Conservation (phyloP, 2,113 vertebrate genomes). For the Pygoscelis antarcticus region DNA sequence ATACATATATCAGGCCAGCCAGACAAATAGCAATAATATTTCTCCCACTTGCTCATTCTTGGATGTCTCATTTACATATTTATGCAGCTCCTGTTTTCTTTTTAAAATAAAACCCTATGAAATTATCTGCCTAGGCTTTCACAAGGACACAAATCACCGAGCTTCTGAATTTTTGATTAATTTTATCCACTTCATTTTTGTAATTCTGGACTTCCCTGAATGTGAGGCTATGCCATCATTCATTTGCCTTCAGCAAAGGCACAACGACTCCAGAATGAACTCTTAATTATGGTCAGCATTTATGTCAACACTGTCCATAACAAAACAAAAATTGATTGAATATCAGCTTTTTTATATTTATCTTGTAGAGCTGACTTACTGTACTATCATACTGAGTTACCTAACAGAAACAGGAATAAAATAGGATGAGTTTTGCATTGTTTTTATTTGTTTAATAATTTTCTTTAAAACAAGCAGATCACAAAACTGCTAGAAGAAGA, state of each 20-base stretch:
- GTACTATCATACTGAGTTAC: not conserved
- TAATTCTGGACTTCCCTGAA: not conserved
- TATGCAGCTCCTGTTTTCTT: not conserved
- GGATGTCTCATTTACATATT: slow-evolving; percentile 48
- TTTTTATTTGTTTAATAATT: not conserved
- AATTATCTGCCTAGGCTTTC: not conserved
- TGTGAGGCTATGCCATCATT: not conserved
- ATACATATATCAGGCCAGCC: not conserved
- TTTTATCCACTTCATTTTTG: not conserved
- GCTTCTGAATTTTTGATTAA: slow-evolving; percentile 1
- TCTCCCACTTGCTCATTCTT: slow-evolving; percentile 5
- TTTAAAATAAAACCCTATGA: not conserved
- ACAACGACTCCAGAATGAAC: not conserved
- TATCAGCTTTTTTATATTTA: not conserved
- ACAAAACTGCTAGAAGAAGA: not conserved
- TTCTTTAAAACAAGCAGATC: not conserved
- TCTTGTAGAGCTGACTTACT: not conserved
- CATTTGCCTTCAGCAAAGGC: not conserved
- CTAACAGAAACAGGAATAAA: not conserved
- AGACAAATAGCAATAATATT: slow-evolving; percentile 44
- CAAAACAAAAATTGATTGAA: not conserved
- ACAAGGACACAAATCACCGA: not conserved
- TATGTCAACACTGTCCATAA: not conserved
- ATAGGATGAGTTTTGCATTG: not conserved
- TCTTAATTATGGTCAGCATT: not conserved